Evolutionary conservation across 2,888 invertebrate genomes (phyloP).

Genomic region (Phlogophora meticulosa): DNA sequence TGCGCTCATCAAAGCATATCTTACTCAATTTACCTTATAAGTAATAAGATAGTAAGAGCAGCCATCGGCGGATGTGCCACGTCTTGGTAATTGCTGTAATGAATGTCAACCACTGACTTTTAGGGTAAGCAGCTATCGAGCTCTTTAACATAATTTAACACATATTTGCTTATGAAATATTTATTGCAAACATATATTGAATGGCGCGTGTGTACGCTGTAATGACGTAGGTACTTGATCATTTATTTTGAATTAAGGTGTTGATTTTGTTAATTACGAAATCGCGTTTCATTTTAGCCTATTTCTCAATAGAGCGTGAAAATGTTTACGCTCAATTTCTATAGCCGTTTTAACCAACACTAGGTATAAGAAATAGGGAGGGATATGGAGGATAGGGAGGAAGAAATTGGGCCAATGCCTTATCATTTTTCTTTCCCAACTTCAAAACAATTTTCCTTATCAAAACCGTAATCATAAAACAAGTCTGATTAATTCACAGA

Average conservation of each 20-base stretch:
- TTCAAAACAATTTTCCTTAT: conserved; percentile 1
- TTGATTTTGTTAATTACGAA: conserved; percentile 8
- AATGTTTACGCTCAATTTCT: too few relatives aligned
- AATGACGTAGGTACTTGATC: neutral
- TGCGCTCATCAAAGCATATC: conserved; percentile 2
- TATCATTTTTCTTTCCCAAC: neutral
- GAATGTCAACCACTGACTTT: conserved; percentile 67
- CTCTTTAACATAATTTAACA: conserved; percentile 41
- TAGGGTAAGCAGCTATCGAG: conserved; percentile 46
- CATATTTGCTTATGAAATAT: conserved; percentile 24
- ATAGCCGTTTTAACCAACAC: too few relatives aligned
- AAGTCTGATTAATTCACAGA: conserved; percentile 19
- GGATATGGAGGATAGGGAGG: too few relatives aligned
- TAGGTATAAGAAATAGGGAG: too few relatives aligned
- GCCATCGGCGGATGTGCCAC: conserved; percentile 51
- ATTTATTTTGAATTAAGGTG: neutral
- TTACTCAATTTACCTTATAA: conserved; percentile 39
- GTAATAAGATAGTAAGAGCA: conserved; percentile 24
- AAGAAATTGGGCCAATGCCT: too few relatives aligned
- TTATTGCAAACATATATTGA: conserved; percentile 22
- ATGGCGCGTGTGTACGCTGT: neutral
- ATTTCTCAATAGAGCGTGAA: too few relatives aligned
- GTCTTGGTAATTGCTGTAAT: conserved; percentile 57
- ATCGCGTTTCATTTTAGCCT: too few relatives aligned
- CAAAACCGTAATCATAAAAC: conserved; percentile 23